These are phyloP conservation scores for Bruchidius siliquastri DNA, from an alignment of 2,888 invertebrate species.

Conservation along the genomic window DNA sequence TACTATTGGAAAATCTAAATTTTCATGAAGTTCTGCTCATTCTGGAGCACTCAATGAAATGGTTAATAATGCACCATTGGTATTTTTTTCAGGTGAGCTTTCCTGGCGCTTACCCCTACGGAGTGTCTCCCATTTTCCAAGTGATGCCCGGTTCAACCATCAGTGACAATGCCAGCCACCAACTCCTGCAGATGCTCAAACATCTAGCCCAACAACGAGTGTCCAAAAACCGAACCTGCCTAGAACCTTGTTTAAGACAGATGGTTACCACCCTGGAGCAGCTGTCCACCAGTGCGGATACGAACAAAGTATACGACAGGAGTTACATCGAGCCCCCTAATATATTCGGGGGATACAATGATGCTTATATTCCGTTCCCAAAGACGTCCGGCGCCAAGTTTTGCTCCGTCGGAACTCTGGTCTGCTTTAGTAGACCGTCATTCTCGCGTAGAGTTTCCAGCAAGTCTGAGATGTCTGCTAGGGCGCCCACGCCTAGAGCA, in stretches of 20 bases:
- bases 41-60: too few species aligned
- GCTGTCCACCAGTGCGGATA: conserved; percentile 55
- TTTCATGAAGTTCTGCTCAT: too few species aligned
- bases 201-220: conserved; percentile 78
- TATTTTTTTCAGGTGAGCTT: conserved; percentile 52
- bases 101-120: conserved; percentile 69
- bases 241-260: conserved; percentile 79
- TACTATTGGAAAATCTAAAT: too few species aligned
- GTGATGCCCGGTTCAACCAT: conserved; percentile 62
- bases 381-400: conserved; percentile 91
- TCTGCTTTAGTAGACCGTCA: conserved; percentile 76
- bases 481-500: conserved; percentile 65
- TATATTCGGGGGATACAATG: conserved; percentile 51
- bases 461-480: conserved; percentile 59
- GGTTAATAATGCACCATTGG: too few species aligned
- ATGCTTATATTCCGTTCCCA: conserved; percentile 89
- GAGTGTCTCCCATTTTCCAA: conserved; percentile 62
- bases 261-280: conserved; percentile 62
- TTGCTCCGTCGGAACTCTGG: conserved; percentile 79
- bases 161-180: conserved; percentile 65
- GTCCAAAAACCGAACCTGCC: conserved; percentile 77
- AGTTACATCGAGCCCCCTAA: conserved; percentile 30
- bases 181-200: conserved; percentile 74
- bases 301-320: conserved; percentile 41
- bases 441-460: conserved; percentile 61